A percentile compares a stretch with the other conserved stretches of the same genome.
phyloP scores from a whole-genome alignment of 2,888 invertebrate species.

The Emmelina monodactyla region DNA sequence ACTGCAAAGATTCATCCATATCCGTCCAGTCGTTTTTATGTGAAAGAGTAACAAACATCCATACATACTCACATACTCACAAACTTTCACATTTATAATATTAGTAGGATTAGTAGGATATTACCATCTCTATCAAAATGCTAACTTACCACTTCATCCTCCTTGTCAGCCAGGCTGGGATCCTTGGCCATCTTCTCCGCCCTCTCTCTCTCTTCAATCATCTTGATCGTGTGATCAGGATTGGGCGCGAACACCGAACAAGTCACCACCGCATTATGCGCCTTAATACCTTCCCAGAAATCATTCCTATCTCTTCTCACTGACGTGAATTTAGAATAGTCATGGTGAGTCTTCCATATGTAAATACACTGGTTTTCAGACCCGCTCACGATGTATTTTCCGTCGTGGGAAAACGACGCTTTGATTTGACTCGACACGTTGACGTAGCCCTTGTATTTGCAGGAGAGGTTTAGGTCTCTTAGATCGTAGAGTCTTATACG shows the following conservation, averaged over 20 bases:
- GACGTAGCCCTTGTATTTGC: constrained; percentile 92
- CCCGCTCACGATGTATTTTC: constrained; percentile 96
- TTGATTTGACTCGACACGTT: constrained; percentile 97
- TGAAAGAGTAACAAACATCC: too few relatives aligned
- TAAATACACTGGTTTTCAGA: constrained; percentile 98
- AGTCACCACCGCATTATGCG: constrained; percentile 95
- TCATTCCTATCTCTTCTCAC: constrained; percentile 92
- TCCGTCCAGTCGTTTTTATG: too few relatives aligned
- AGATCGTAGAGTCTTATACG: constrained; percentile 95
- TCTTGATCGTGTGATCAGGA: constrained; percentile 87
- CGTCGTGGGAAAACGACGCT: constrained; percentile 96
- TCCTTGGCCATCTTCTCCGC: constrained; percentile 27
- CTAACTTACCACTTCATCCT: constrained; percentile 39
- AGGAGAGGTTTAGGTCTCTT: constrained; percentile 90
- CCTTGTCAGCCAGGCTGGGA: constrained; percentile 23
- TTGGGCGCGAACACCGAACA: constrained; percentile 98
- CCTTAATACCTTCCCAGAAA: constrained; percentile 91
- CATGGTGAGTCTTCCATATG: constrained; percentile 97
- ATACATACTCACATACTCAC: too few relatives aligned
- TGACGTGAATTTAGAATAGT: constrained; percentile 93
- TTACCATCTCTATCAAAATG: too few relatives aligned
- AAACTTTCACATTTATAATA: too few relatives aligned
- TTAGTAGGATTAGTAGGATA: too few relatives aligned
- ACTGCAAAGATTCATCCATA: too few relatives aligned
- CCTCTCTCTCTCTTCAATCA: constrained; percentile 67